phyloP scores from a whole-genome alignment of 2,113 vertebrate genomes.

The Sula dactylatra region DNA sequence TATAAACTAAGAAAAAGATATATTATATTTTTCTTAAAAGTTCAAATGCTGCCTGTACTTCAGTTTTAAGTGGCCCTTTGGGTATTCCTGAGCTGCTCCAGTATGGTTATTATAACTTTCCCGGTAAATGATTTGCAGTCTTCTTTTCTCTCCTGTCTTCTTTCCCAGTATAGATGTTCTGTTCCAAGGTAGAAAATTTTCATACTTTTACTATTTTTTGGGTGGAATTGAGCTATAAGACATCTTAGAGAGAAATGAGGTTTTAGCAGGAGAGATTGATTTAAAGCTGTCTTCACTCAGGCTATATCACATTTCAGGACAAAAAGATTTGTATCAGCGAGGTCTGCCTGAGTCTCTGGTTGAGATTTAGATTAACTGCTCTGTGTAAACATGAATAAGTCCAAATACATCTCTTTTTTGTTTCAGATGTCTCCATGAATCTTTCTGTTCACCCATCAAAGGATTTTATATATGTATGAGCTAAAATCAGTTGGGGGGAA shows the following conservation, averaged over 20 bases:
- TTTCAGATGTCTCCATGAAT: not conserved
- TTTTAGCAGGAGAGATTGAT: conserved; percentile 1
- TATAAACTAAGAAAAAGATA: not conserved
- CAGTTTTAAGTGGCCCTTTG: not conserved
- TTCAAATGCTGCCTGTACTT: not conserved
- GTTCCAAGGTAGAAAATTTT: conserved; percentile 15
- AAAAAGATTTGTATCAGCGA: not conserved
- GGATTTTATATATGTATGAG: conserved; percentile 1
- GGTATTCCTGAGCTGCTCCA: not conserved
- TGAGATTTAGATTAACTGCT: not conserved
- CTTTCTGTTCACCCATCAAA: conserved; percentile 23
- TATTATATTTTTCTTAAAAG: not conserved
- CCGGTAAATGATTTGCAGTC: not conserved
- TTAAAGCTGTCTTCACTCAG: not conserved
- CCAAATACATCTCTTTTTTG: not conserved
- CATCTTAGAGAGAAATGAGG: not conserved
- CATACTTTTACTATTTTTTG: not conserved
- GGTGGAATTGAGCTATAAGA: conserved; percentile 12
- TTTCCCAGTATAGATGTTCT: not conserved
- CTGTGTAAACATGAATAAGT: conserved; percentile 1
- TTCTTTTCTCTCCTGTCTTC: not conserved
- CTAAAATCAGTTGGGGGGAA: not conserved
- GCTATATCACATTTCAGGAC: not conserved
- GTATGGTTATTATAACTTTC: not conserved
- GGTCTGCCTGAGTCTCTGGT: not conserved